Conservation (phyloP, 2,797 vertebrate species). For the Sebastes elongatus region DNA sequence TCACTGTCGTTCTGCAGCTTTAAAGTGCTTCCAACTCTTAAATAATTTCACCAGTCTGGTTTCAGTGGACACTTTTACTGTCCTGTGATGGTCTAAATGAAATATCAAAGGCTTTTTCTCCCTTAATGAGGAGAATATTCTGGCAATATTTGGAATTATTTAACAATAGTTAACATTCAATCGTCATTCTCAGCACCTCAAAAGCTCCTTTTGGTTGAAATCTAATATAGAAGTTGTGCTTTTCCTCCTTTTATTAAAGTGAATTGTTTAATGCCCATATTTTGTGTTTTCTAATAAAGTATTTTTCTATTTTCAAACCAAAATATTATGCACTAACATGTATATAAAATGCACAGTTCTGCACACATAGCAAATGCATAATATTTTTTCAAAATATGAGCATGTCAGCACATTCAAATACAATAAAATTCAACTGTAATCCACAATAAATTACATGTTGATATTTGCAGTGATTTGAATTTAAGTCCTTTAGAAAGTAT, state of each 20-base stretch:
- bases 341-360: neutral
- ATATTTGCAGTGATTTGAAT: neutral
- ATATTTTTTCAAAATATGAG: neutral
- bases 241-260: neutral
- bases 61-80: conserved; percentile 30
- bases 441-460: too few species aligned
- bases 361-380: neutral
- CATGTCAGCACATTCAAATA: neutral
- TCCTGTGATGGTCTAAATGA: conserved; percentile 40
- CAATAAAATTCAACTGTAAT: too few species aligned
- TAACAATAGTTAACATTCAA: neutral
- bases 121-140: conserved; percentile 26
- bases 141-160: conserved; percentile 24
- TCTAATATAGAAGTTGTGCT: neutral
- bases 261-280: neutral
- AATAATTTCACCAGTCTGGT: conserved; percentile 34
- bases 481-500: neutral
- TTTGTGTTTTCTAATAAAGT: neutral
- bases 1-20: conserved; percentile 34
- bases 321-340: neutral
- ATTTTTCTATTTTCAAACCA: neutral
- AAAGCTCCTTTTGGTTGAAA: neutral
- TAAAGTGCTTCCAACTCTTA: conserved; percentile 45
- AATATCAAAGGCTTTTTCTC: conserved; percentile 31
- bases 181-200: neutral